These are phyloP conservation scores for Cryptosula pallasiana DNA, from an alignment of 2,888 invertebrate genomes.

Conservation along the genomic window DNA sequence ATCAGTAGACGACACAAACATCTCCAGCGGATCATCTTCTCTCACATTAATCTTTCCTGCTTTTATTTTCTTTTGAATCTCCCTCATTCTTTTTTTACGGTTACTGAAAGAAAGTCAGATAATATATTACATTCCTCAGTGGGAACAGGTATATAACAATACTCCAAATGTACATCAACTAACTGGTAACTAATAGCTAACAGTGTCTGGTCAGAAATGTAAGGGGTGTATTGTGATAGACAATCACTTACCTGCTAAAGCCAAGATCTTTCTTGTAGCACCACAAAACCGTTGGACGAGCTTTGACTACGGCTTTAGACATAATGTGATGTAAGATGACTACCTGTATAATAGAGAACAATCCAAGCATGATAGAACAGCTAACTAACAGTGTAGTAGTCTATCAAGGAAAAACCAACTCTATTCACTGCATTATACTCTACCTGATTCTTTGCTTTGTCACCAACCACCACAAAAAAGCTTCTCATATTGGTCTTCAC, in stretches of 20 bases:
- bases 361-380: too few relatives aligned
- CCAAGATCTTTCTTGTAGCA: constrained; percentile 95
- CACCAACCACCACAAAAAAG: constrained; percentile 89
- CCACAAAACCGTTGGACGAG: constrained; percentile 91
- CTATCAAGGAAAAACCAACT: too few relatives aligned
- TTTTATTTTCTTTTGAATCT: constrained; percentile 74
- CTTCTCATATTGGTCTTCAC: constrained; percentile 83
- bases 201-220: constrained; percentile 3
- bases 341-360: constrained; percentile 67
- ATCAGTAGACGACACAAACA: constrained; percentile 89
- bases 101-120: constrained; percentile 60
- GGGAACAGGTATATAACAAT: too few relatives aligned
- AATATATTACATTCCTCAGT: background rate
- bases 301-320: constrained; percentile 85
- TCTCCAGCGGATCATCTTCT: constrained; percentile 92
- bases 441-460: constrained; percentile 92
- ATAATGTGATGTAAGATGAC: constrained; percentile 96
- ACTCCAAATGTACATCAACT: too few relatives aligned
- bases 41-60: constrained; percentile 78
- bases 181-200: too few relatives aligned
- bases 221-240: background rate
- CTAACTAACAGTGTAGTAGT: too few relatives aligned
- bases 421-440: constrained; percentile 27
- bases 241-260: constrained; percentile 64
- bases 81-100: constrained; percentile 84